These are phyloP conservation scores for Emmelina monodactyla DNA, from an alignment of 2,888 invertebrate genomes.

Conservation along the genomic window DNA sequence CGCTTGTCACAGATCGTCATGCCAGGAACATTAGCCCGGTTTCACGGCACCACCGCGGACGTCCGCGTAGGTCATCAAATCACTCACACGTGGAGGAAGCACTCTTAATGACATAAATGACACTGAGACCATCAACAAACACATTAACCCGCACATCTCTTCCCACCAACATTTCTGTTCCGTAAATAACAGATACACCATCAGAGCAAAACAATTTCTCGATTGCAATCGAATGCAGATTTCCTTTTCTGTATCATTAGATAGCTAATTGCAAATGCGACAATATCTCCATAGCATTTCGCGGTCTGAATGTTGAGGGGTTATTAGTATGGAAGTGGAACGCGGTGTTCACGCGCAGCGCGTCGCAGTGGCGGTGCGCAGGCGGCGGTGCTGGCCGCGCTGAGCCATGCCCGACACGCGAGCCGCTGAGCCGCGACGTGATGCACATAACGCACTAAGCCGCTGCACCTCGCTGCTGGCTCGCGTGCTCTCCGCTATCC, in stretches of 20 bases:
- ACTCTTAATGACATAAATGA: background rate
- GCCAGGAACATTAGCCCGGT: background rate
- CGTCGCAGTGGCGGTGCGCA: constrained; percentile 24
- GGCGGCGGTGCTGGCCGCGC: constrained; percentile 26
- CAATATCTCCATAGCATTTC: constrained; percentile 45
- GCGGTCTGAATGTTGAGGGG: constrained; percentile 54
- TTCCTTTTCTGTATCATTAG: background rate
- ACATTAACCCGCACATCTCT: background rate
- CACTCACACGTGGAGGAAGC: background rate
- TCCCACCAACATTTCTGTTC: background rate
- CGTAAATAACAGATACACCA: background rate
- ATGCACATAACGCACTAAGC: constrained; percentile 36
- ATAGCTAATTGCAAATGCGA: constrained; percentile 17
- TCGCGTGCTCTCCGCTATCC: constrained; percentile 34
- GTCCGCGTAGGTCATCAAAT: background rate
- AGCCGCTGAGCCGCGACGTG: constrained; percentile 42
- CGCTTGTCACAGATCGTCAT: background rate
- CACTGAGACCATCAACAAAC: too few species aligned
- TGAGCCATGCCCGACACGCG: constrained; percentile 25
- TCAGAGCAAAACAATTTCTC: background rate
- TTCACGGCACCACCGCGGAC: background rate
- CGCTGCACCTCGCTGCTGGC: constrained; percentile 35
- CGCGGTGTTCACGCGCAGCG: constrained; percentile 30
- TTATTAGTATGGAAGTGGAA: constrained; percentile 37
- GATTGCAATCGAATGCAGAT: background rate